These are phyloP conservation scores for Andrena praecox DNA, from an alignment of 2,888 invertebrate genomes.

Conservation along the genomic window DNA sequence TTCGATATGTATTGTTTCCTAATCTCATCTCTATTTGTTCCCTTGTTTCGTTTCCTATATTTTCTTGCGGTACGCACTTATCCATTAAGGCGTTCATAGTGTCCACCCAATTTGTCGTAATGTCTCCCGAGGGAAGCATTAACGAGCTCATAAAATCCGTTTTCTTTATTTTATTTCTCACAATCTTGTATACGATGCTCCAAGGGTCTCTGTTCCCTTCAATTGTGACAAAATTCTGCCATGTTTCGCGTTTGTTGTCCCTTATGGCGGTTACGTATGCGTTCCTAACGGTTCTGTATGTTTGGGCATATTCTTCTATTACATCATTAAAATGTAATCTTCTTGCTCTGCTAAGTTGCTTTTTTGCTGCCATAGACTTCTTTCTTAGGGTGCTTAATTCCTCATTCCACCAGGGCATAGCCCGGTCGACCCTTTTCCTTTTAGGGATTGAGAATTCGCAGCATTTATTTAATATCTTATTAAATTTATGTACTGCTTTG, in stretches of 20 bases:
- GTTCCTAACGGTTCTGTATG: slow-evolving; percentile 4
- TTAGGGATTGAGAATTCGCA: not conserved
- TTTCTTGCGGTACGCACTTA: not conserved
- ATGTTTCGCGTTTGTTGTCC: not conserved
- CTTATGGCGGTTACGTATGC: not conserved
- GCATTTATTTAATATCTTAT: not conserved
- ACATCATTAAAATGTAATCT: not conserved
- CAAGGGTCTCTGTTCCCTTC: slow-evolving; percentile 17
- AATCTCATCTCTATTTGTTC: not conserved
- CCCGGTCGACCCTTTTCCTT: not conserved
- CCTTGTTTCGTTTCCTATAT: not conserved
- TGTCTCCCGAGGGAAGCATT: not conserved
- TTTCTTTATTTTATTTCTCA: not conserved
- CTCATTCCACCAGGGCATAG: slow-evolving; percentile 19
- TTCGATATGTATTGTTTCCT: not conserved
- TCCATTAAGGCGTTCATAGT: not conserved
- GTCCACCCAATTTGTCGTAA: not conserved
- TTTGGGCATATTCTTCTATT: not conserved
- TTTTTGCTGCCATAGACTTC: not conserved
- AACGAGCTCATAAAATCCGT: not conserved
- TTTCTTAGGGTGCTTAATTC: not conserved
- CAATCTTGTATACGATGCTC: slow-evolving; percentile 5
- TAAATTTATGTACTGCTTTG: not conserved
- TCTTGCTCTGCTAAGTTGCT: not conserved
- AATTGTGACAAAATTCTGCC: not conserved